Evolutionary conservation across 2,113 vertebrate genomes (phyloP), one percentile per base, ranked within the genome.

Genomic region (Eleginops maclovinus): DNA sequence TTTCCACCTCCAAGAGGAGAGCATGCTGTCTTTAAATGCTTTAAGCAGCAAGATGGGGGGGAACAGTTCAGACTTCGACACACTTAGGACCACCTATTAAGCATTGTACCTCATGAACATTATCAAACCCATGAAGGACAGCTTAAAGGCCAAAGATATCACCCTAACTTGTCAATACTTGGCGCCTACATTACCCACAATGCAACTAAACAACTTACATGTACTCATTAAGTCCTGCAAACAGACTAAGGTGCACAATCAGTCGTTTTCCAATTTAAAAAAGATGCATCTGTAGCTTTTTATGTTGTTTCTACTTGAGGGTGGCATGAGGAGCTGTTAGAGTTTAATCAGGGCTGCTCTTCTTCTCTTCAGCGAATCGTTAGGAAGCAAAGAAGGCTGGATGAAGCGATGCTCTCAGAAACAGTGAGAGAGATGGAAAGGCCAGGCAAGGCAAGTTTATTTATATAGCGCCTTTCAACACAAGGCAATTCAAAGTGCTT

Each of bases 31-130:
- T 43, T 51, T n/a, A 53, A 72, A 9, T 71, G 47, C 60, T 8
- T 82, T 63, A 21, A 73, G 69, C 14, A 60, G 53, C 10, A 74
- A 79, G 50, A 46, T n/a, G n/a, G 11, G 24, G 4, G 55, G 46
- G 47, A 63, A 66, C 2, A 8, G 19, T 68, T 58, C 53, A 17
- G 13, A 63, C 43, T 49, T 44, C 47, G 4, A 56, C 51, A 55
- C 44, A 67, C 50, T 50, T 55, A 49, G 51, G 10, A 31, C 4
- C 8, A 24, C 28, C 3, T 5, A 64, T 46, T 64, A 54, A 49
- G 69, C 12, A 31, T 3, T 58, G 21, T 36, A 13, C 21, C 54
- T 17, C 15, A n/a, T 7, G 28, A 14, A 59, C 12, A 22, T 4
- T 60, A 26, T 21, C 26, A 22, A 59, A 41, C 10, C 14, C 31